These are phyloP conservation scores for Lota lota DNA, from an alignment of 2,113 vertebrate species.

Conservation along the genomic window DNA sequence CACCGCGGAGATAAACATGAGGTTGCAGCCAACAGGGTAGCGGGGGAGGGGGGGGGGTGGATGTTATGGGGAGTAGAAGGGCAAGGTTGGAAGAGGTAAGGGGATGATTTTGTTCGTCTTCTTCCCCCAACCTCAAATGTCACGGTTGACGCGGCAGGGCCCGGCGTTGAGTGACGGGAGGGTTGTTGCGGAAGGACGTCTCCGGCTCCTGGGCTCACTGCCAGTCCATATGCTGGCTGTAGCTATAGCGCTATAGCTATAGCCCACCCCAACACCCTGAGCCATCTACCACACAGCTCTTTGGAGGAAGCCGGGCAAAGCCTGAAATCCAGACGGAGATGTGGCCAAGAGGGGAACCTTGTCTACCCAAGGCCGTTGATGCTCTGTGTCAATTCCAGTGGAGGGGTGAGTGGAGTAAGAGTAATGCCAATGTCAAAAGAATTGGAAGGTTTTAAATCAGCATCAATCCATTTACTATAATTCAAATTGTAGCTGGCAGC, in stretches of 20 bases:
- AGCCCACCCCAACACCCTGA: background rate
- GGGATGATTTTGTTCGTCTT: conserved; percentile 57
- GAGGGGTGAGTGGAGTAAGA: too few relatives aligned
- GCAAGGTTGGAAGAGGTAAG: conserved; percentile 59
- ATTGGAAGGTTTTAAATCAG: too few relatives aligned
- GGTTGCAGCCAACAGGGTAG: conserved; percentile 18
- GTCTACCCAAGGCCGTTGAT: too few relatives aligned
- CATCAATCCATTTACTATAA: too few relatives aligned
- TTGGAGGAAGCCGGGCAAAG: too few relatives aligned
- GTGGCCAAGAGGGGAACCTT: too few relatives aligned
- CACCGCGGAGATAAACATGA: conserved; percentile 59
- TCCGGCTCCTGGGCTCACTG: conserved; percentile 59
- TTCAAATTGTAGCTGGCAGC: too few relatives aligned
- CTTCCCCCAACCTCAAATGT: conserved; percentile 72
- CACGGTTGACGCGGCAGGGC: conserved; percentile 59
- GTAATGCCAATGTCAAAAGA: too few relatives aligned
- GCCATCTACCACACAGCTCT: background rate
- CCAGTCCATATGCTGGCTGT: conserved; percentile 36
- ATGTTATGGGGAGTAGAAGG: conserved; percentile 48
- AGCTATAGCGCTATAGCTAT: conserved; percentile 21
- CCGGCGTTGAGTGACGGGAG: conserved; percentile 58
- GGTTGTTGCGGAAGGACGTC: conserved; percentile 59
- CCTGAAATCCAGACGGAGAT: too few relatives aligned
- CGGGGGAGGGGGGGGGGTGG: conserved; percentile 14
- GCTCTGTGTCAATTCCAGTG: too few relatives aligned